Percentiles rank a stretch among this genome's conserved stretches.
Evolutionary conservation across 1,140 invertebrate genomes (phyloP).

Genomic region (Macrosteles quadrilineatus): DNA sequence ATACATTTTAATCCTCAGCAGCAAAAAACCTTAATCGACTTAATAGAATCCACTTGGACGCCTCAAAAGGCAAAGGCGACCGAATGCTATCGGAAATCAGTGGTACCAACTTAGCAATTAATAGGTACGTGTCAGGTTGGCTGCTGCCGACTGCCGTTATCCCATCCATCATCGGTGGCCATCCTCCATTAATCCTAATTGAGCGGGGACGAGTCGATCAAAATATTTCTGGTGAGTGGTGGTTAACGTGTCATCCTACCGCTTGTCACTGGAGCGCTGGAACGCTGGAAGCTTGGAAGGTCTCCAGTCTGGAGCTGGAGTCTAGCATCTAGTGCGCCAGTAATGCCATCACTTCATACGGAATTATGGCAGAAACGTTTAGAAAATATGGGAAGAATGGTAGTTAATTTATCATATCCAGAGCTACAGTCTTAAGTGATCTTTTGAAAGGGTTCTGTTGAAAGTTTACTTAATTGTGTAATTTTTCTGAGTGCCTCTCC

Average conservation of each 20-base stretch:
- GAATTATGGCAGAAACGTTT: too few relatives aligned
- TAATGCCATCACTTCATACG: too few relatives aligned
- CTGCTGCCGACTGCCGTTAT: not conserved
- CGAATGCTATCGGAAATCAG: not conserved
- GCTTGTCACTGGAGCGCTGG: not conserved
- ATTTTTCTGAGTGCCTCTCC: too few relatives aligned
- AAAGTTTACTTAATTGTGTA: too few relatives aligned
- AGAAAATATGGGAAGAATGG: too few relatives aligned
- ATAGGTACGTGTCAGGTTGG: not conserved
- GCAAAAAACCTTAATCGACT: too few relatives aligned
- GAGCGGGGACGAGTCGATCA: conserved; percentile 1
- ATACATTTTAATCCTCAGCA: too few relatives aligned
- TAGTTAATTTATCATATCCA: too few relatives aligned
- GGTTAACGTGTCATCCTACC: not conserved
- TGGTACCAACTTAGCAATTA: not conserved
- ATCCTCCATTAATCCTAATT: conserved; percentile 9
- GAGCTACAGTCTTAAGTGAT: too few relatives aligned
- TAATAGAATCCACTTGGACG: too few relatives aligned
- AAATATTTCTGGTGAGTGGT: conserved; percentile 11
- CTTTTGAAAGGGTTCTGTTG: too few relatives aligned
- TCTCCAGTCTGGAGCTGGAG: not conserved
- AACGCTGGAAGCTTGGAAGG: not conserved
- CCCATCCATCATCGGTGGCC: conserved; percentile 8
- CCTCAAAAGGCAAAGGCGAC: too few relatives aligned
- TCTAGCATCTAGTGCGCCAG: not conserved